A percentile compares a stretch with the other conserved stretches of the same genome.
Conservation (phyloP, 2,888 invertebrate genomes). For the Platerodrilus igneus region DNA sequence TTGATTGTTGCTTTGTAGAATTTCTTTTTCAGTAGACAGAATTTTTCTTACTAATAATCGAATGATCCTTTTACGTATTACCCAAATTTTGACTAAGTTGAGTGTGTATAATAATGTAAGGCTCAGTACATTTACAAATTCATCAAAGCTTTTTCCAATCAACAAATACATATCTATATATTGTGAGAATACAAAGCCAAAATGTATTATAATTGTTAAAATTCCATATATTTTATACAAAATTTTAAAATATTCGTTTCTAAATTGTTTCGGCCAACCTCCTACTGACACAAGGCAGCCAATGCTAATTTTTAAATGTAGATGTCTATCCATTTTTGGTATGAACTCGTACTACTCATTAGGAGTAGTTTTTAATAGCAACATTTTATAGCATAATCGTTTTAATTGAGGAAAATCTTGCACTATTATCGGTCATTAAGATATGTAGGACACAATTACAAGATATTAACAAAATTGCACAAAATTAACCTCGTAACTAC, state of each 20-base stretch:
- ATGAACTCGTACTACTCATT: no score
- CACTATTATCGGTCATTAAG: no score
- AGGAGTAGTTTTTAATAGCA: no score
- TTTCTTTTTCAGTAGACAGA: conserved; percentile 4
- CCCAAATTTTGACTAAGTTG: conserved; percentile 1
- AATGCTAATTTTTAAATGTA: conserved; percentile 1
- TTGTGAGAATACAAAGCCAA: background rate
- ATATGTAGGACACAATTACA: no score
- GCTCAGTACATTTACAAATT: background rate
- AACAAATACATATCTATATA: background rate
- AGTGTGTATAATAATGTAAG: background rate
- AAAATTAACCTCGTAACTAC: no score
- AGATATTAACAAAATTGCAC: no score
- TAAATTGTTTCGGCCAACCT: conserved; percentile 7
- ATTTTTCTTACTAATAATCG: conserved; percentile 3
- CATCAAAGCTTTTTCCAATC: conserved; percentile 1
- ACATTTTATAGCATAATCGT: no score
- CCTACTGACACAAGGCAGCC: conserved; percentile 1
- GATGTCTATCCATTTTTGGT: background rate
- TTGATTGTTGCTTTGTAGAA: background rate
- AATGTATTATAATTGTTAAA: background rate
- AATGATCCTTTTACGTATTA: background rate
- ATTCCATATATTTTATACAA: background rate
- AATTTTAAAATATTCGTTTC: background rate
- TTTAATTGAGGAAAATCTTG: no score